Percentiles rank a stretch among this genome's conserved stretches.
phyloP scores from a whole-genome alignment of 2,888 invertebrate genomes.

The Tromatobia lineatoria region DNA sequence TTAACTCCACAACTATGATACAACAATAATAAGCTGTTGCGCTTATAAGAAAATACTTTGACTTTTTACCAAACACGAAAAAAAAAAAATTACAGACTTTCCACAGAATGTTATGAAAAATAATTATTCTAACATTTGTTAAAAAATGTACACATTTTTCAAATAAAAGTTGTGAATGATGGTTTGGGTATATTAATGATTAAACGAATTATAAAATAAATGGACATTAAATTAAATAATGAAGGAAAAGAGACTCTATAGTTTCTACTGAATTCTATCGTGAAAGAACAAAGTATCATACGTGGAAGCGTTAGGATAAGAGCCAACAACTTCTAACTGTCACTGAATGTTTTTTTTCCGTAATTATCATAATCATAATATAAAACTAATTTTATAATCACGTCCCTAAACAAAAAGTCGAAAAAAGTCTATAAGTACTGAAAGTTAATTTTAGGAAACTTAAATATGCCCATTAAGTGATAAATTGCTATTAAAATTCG shows the following conservation, averaged over 20 bases:
- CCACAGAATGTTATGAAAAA: no score
- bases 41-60: no score
- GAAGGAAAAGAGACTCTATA: neutral
- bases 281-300: neutral
- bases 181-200: no score
- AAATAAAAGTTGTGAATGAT: no score
- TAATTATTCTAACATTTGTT: no score
- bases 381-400: neutral
- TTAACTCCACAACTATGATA: no score
- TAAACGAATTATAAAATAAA: no score
- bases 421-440: neutral
- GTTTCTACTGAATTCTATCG: neutral
- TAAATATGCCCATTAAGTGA: neutral
- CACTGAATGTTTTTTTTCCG: neutral
- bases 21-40: no score
- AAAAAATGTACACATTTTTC: no score
- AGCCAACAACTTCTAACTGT: neutral
- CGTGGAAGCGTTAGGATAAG: neutral
- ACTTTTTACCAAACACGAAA: no score
- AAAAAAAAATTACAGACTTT: no score
- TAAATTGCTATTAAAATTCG: neutral
- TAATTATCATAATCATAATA: neutral
- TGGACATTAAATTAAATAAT: no score
- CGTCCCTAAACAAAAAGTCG: neutral
- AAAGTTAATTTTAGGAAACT: neutral